Evolutionary conservation across 2,113 vertebrate genomes (phyloP), one percentile per base, ranked within the genome.

Genomic region (Catharus fuscescens): DNA sequence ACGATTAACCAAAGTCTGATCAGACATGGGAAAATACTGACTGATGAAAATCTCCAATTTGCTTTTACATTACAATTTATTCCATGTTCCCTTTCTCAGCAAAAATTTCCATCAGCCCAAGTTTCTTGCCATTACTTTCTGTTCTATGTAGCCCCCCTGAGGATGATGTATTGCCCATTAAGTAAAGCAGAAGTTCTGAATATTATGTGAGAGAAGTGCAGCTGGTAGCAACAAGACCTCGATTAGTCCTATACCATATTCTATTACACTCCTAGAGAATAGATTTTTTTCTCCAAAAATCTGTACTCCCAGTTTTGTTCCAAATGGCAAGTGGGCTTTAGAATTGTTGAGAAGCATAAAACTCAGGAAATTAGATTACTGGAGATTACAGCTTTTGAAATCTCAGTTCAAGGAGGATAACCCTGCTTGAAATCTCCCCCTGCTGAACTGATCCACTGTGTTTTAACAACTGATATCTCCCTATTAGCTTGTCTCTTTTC

Each of bases 81-180:
- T 8, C 6, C 7, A 24, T 18, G 4, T 48, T 70, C 8, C 60
- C 19, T 54, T 74, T 80, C 59, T 80, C n/a, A 67, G 56, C 7
- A 79, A 80, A 71, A 76, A 24, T 38, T 66, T 84, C 38, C 23
- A 71, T 34, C 10, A 42, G 38, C 9, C 8, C 12, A 23, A 53
- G 25, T 38, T 70, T 74, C 52, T 47, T 50, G 19, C 4, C 23
- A 29, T 71, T 66, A 15, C 8, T 62, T 87, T 54, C 42, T n/a
- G 9, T 14, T 50, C 34, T 15, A 0, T 12, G 6, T 45, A 84
- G 16, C 5, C 10, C 2, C 4, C 2, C 38, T 29, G 6, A 4
- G 2, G 12, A 8, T 15, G 54, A 16, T 36, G 5, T 1, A 20
- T 42, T 80, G 13, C 12, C 47, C 4, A 8, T 54, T 28, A 78